Evolutionary conservation across 2,888 invertebrate genomes (phyloP).

Genomic region (Polymixis flavicincta): DNA sequence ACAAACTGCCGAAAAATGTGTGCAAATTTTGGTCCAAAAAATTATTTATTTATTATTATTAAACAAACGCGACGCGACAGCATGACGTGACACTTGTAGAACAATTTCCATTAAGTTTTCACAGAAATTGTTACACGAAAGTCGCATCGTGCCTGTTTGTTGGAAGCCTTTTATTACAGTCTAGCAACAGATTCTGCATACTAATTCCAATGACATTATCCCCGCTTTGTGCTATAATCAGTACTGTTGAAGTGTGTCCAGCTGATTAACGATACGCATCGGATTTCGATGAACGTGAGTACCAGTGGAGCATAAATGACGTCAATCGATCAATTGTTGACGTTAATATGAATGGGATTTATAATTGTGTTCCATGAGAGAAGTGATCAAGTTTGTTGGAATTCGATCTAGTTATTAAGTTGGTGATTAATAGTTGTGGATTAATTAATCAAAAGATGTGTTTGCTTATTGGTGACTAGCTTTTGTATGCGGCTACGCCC

Average conservation of each 20-base stretch:
- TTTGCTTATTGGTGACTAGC: too few species aligned
- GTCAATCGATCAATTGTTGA: conserved; percentile 24
- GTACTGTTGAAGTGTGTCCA: neutral
- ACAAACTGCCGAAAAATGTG: too few species aligned
- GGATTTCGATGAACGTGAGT: conserved; percentile 5
- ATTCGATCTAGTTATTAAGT: conserved; percentile 12
- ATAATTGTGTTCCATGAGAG: conserved; percentile 6
- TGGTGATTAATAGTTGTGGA: neutral
- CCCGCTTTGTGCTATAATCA: neutral
- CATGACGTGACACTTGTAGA: too few species aligned
- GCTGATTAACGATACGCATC: conserved; percentile 21
- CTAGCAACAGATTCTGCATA: neutral
- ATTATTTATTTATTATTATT: too few species aligned
- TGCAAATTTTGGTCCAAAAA: too few species aligned
- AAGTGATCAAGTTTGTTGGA: neutral
- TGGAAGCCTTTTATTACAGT: too few species aligned
- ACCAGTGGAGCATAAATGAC: conserved; percentile 19
- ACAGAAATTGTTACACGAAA: too few species aligned
- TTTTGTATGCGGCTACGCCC: too few species aligned
- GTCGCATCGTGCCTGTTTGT: too few species aligned
- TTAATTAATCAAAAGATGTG: neutral
- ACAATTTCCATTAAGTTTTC: too few species aligned
- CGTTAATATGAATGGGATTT: conserved; percentile 1
- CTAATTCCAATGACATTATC: neutral
- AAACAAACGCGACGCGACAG: too few species aligned